Conservation (phyloP, 2,797 vertebrate species). For the Platyrinchus mystaceus region DNA sequence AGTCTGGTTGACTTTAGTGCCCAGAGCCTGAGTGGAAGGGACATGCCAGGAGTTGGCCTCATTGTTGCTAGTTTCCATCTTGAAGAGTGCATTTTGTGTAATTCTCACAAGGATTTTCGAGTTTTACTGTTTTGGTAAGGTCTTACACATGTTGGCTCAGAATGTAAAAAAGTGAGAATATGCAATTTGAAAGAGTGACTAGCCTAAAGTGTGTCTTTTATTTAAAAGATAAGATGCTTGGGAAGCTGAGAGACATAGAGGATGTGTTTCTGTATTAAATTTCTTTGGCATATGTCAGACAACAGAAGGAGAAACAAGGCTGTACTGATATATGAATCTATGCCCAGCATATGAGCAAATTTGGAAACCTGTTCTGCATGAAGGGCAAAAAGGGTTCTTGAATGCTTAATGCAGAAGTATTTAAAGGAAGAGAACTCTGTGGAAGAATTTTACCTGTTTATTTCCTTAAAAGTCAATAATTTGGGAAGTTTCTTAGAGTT, state of each 20-base stretch:
- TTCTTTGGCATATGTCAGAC: neutral
- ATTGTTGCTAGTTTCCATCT: neutral
- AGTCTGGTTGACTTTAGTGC: neutral
- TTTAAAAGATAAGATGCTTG: neutral
- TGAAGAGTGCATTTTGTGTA: neutral
- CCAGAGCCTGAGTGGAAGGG: neutral
- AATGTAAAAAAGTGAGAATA: neutral
- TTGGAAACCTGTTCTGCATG: neutral
- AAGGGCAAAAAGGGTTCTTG: rapidly evolving
- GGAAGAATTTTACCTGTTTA: neutral
- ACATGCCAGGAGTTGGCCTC: neutral
- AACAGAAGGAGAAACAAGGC: neutral
- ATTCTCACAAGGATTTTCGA: neutral
- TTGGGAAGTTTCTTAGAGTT: neutral
- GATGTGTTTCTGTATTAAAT: neutral
- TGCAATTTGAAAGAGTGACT: neutral
- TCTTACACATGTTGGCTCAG: rapidly evolving
- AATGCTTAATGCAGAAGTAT: neutral
- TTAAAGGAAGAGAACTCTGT: neutral
- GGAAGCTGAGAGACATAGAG: neutral
- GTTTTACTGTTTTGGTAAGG: neutral
- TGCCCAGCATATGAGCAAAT: neutral
- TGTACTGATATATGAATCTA: neutral
- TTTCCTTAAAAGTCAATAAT: neutral
- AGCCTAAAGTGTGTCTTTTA: neutral